Conservation (phyloP, 2,888 invertebrate genomes). For the Blomia tropicalis region DNA sequence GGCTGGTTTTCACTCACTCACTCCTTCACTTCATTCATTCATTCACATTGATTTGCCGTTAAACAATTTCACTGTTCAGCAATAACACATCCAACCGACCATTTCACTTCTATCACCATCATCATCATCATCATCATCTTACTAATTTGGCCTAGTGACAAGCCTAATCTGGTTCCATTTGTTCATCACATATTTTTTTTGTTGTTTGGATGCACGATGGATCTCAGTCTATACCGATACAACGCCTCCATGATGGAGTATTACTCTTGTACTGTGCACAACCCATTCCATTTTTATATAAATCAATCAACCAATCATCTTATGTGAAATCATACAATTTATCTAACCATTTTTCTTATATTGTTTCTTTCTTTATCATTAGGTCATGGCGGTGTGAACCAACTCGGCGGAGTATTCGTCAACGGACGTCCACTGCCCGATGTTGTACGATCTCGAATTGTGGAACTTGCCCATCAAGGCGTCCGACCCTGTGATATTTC, state of each 20-base stretch:
- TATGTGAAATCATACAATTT: too few relatives aligned
- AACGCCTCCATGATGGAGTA: constrained; percentile 99
- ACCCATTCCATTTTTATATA: not conserved
- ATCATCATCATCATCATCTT: not conserved
- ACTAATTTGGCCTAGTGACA: constrained; percentile 5
- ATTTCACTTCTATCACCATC: too few relatives aligned
- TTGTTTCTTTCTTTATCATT: not conserved
- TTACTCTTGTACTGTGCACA: constrained; percentile 51
- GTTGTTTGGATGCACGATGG: too few relatives aligned
- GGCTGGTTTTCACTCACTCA: not conserved
- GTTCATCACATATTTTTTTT: too few relatives aligned
- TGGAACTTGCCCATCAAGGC: constrained; percentile 44
- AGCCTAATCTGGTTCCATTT: not conserved
- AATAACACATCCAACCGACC: too few relatives aligned
- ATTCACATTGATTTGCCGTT: too few relatives aligned
- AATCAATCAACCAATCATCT: not conserved
- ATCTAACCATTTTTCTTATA: not conserved
- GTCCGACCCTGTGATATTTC: constrained; percentile 46
- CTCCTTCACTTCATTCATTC: not conserved
- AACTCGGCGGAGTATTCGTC: constrained; percentile 45
- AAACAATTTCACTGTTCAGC: too few relatives aligned
- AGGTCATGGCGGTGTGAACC: constrained; percentile 47
- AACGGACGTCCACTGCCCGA: constrained; percentile 46
- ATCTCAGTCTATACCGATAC: constrained; percentile 83
- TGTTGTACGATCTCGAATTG: constrained; percentile 42